phyloP scores from a whole-genome alignment of 2,888 invertebrate species.

The Epirrita christyi region DNA sequence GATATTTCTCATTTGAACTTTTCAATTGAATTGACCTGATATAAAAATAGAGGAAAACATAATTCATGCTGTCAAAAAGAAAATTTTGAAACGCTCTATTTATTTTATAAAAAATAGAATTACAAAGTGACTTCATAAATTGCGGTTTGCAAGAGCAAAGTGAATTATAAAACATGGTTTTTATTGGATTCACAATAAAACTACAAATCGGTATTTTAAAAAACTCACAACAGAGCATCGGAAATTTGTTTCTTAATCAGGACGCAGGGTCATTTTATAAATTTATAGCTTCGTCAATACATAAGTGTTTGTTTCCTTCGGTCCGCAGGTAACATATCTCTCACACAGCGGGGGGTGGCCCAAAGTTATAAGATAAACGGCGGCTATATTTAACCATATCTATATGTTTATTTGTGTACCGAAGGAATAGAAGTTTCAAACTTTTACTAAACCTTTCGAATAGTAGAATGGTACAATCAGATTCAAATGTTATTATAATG shows the following conservation, averaged over 20 bases:
- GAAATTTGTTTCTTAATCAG: conserved; percentile 77
- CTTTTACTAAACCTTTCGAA: not conserved
- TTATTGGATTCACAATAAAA: conserved; percentile 42
- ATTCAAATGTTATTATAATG: not conserved
- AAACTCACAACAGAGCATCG: conserved; percentile 51
- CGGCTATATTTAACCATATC: conserved; percentile 20
- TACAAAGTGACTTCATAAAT: not conserved
- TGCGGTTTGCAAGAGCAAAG: conserved; percentile 5
- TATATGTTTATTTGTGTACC: conserved; percentile 25
- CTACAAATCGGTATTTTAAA: conserved; percentile 48
- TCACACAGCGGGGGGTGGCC: conserved; percentile 73
- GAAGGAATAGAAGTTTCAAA: conserved; percentile 8
- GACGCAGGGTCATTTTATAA: conserved; percentile 68
- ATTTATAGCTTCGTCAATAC: conserved; percentile 74
- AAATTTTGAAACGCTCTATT: too few species aligned
- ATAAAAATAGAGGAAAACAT: too few species aligned
- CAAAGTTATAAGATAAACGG: conserved; percentile 51
- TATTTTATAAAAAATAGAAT: too few species aligned
- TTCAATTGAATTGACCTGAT: not conserved
- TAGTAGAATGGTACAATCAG: not conserved
- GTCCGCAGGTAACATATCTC: conserved; percentile 75
- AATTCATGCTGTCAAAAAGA: too few species aligned
- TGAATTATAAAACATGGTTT: conserved; percentile 18
- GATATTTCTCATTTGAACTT: not conserved
- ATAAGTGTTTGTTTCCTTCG: conserved; percentile 75